phyloP scores from a whole-genome alignment of 2,888 invertebrate species.

The Microctonus aethiopoides region DNA sequence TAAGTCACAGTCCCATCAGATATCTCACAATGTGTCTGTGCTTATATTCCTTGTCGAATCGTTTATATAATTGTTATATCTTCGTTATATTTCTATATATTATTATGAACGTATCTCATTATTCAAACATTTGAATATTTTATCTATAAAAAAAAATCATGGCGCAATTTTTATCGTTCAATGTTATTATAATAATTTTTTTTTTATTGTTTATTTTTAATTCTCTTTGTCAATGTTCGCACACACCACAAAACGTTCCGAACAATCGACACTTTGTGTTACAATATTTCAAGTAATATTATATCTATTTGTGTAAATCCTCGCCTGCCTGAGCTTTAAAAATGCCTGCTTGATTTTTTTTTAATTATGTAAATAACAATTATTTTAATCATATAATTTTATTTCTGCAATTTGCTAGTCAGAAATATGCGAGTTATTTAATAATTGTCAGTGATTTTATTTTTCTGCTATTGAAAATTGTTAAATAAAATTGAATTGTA shows the following conservation, averaged over 20 bases:
- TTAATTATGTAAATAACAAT: constrained; percentile 24
- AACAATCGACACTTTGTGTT: constrained; percentile 9
- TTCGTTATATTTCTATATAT: constrained; percentile 14
- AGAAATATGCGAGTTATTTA: not conserved
- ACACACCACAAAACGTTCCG: constrained; percentile 9
- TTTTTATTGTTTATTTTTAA: constrained; percentile 3
- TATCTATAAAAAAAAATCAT: constrained; percentile 3
- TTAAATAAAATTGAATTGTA: too few species aligned
- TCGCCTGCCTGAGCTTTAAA: constrained; percentile 55
- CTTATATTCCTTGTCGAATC: constrained; percentile 31
- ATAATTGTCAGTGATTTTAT: not conserved
- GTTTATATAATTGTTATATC: constrained; percentile 10
- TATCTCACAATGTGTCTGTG: constrained; percentile 60
- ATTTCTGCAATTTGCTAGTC: not conserved
- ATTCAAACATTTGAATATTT: not conserved
- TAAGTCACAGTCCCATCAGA: constrained; percentile 73
- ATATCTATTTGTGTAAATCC: constrained; percentile 2
- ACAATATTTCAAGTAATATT: not conserved
- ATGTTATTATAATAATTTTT: not conserved
- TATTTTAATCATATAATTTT: not conserved
- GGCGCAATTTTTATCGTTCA: constrained; percentile 10
- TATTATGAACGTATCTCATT: not conserved
- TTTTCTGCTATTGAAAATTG: too few species aligned
- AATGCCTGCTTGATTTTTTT: constrained; percentile 56
- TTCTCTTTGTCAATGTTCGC: not conserved